Evolutionary conservation across 2,888 invertebrate species (phyloP).

Genomic region (Holacanthella duospinosa): DNA sequence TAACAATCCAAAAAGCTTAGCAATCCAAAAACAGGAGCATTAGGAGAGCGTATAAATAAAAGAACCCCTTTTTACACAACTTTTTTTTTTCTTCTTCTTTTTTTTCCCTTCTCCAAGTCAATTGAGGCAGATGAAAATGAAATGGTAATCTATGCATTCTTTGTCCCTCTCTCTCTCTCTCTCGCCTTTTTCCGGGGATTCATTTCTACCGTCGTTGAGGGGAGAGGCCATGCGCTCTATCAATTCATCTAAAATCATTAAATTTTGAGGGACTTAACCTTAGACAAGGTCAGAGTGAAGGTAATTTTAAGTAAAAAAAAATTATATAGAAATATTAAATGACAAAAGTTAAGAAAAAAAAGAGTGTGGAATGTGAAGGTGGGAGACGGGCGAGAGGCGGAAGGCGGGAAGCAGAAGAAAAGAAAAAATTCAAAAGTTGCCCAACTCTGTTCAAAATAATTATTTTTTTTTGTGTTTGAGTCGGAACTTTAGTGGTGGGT

Average conservation of each 20-base stretch:
- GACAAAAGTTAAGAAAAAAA: too few species aligned
- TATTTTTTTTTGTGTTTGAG: neutral
- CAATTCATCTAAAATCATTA: neutral
- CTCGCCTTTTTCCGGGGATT: neutral
- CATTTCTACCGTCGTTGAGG: neutral
- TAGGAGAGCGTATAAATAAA: conserved; percentile 5
- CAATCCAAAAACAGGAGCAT: conserved; percentile 6
- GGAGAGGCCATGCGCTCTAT: neutral
- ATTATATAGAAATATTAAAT: too few species aligned
- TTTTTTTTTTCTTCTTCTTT: neutral
- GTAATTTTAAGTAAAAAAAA: too few species aligned
- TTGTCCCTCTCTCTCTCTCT: neutral
- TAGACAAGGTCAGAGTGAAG: too few species aligned
- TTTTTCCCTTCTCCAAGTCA: neutral
- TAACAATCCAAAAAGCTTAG: conserved; percentile 6
- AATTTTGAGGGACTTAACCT: neutral
- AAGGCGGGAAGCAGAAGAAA: too few species aligned
- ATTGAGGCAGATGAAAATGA: conserved; percentile 7
- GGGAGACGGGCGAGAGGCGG: too few species aligned
- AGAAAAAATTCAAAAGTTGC: too few species aligned
- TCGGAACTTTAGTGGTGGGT: neutral
- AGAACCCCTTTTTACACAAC: conserved; percentile 5
- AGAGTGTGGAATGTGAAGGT: too few species aligned
- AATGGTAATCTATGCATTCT: conserved; percentile 9
- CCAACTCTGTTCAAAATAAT: too few species aligned